These are phyloP conservation scores for Brotogeris chrysoptera DNA, from an alignment of 2,797 vertebrate genomes.

Conservation along the genomic window DNA sequence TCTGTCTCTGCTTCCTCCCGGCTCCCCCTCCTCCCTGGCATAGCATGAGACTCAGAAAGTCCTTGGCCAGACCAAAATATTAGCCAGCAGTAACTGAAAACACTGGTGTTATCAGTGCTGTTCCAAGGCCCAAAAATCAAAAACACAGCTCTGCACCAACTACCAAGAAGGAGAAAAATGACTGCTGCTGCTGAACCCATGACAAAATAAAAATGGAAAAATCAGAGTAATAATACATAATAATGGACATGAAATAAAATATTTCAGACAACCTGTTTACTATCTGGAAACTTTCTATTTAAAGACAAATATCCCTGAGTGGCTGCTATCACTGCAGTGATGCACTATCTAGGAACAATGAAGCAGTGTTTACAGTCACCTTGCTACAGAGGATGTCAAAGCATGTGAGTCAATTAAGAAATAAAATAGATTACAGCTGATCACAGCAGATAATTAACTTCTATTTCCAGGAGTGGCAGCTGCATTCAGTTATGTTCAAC, in stretches of 20 bases:
- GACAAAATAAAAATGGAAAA: neutral
- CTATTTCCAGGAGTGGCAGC: neutral
- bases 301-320: neutral
- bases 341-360: neutral
- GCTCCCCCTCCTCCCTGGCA: too few species aligned
- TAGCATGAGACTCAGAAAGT: too few species aligned
- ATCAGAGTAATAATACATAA: neutral
- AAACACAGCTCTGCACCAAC: too few species aligned
- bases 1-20: too few species aligned
- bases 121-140: too few species aligned
- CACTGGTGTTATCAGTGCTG: too few species aligned
- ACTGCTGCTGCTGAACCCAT: too few species aligned
- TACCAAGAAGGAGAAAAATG: too few species aligned
- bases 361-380: neutral
- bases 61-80: too few species aligned
- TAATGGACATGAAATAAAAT: neutral
- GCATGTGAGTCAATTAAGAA: neutral
- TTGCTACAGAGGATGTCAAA: neutral
- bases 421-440: neutral
- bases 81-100: too few species aligned
- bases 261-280: neutral
- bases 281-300: neutral
- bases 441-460: neutral
- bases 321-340: neutral
- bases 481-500: neutral